Conservation (phyloP, 2,888 invertebrate genomes). For the Phorcus lineatus region DNA sequence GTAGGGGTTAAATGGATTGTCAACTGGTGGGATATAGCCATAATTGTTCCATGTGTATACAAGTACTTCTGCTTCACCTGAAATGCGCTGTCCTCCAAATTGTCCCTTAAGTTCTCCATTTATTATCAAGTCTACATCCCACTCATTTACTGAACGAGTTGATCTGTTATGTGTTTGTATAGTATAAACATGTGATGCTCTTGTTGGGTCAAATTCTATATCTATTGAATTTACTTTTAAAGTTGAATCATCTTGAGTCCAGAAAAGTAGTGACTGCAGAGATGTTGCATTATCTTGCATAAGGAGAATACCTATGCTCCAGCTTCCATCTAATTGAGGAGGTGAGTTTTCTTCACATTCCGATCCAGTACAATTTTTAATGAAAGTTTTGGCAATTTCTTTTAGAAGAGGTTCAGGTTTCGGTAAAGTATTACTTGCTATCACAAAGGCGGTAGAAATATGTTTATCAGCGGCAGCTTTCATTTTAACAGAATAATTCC, state of each 20-base stretch:
- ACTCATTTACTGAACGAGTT: conserved; percentile 6
- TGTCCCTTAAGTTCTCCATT: conserved; percentile 33
- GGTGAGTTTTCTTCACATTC: background rate
- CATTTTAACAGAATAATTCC: conserved; percentile 36
- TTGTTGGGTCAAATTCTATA: conserved; percentile 34
- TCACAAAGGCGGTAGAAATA: conserved; percentile 36
- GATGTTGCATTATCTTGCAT: background rate
- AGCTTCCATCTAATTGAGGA: background rate
- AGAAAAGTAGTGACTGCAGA: conserved; percentile 26
- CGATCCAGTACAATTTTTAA: background rate
- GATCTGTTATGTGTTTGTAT: conserved; percentile 21
- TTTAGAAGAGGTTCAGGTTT: background rate
- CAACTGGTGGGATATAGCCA: conserved; percentile 44
- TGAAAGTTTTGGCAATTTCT: background rate
- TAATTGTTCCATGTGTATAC: conserved; percentile 46
- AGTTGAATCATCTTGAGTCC: conserved; percentile 36
- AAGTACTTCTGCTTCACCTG: background rate
- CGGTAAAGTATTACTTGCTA: conserved; percentile 32
- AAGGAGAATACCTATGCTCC: background rate
- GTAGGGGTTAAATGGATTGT: conserved; percentile 48
- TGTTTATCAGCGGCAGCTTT: conserved; percentile 30
- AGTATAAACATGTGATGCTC: conserved; percentile 13
- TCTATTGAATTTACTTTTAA: conserved; percentile 27
- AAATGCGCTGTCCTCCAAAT: conserved; percentile 33
- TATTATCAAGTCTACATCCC: conserved; percentile 29